Percentiles rank a stretch among this genome's conserved stretches.
phyloP scores from a whole-genome alignment of 53 echinoderm and acorn worm species.

The Zoroaster sp. region DNA sequence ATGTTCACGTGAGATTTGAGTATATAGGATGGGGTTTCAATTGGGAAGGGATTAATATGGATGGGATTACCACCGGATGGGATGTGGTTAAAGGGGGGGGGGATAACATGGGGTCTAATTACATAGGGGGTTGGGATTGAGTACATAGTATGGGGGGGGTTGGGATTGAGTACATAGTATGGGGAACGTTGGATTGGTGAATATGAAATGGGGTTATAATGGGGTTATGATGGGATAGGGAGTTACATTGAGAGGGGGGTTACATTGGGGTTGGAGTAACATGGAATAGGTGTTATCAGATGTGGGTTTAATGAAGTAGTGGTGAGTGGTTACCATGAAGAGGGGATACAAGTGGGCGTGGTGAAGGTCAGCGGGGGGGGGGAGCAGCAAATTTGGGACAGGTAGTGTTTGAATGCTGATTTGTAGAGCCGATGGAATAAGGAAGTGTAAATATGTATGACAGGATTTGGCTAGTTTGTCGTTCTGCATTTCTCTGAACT shows the following conservation, averaged over 20 bases:
- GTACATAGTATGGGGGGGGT: neutral
- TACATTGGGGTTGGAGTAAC: too few species aligned
- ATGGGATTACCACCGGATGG: neutral
- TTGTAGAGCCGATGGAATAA: neutral
- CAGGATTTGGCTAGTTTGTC: neutral
- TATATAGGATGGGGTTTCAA: neutral
- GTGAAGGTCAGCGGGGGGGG: neutral
- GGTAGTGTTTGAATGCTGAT: too few species aligned
- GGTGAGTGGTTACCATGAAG: too few species aligned
- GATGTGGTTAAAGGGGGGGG: neutral
- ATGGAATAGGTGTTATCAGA: too few species aligned
- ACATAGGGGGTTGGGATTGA: neutral
- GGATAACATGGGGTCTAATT: too few species aligned
- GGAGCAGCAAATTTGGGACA: too few species aligned
- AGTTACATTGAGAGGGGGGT: too few species aligned
- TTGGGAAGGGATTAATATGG: neutral
- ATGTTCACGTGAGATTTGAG: too few species aligned
- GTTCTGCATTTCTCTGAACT: neutral
- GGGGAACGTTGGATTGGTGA: neutral
- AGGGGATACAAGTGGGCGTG: neutral
- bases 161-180: too few species aligned
- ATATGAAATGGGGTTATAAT: neutral
- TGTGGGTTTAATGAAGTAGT: too few species aligned
- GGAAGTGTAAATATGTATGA: neutral
- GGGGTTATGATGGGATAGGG: too few species aligned